Percentiles rank a stretch among this genome's conserved stretches.
These are phyloP conservation scores for Tursiops truncatus DNA, from an alignment of 2,113 vertebrate genomes.

Conservation along the genomic window DNA sequence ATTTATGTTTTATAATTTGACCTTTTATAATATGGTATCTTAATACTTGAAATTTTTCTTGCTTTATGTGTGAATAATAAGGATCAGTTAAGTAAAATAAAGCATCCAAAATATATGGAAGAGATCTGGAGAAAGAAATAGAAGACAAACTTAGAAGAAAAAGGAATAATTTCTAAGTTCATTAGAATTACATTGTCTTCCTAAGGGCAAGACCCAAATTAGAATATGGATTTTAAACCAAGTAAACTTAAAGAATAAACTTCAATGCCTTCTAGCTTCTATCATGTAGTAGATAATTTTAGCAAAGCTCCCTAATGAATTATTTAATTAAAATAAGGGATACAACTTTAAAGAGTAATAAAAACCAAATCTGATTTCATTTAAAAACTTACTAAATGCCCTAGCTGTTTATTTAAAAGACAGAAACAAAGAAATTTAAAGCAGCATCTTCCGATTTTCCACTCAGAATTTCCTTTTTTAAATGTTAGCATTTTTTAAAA, in stretches of 20 bases:
- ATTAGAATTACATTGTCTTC: not conserved
- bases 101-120: constrained; percentile 2
- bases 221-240: constrained; percentile 42
- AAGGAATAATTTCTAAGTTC: constrained; percentile 15
- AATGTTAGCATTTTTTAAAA: not conserved
- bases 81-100: constrained; percentile 37
- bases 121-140: not conserved
- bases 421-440: constrained; percentile 42
- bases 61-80: not conserved
- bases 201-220: constrained; percentile 29
- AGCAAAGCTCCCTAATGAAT: constrained; percentile 19
- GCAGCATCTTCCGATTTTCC: not conserved
- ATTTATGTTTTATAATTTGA: constrained; percentile 19
- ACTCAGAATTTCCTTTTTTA: constrained; percentile 3
- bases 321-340: constrained; percentile 45
- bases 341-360: not conserved
- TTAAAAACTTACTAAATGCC: constrained; percentile 19
- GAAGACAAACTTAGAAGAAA: not conserved
- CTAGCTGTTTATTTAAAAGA: not conserved
- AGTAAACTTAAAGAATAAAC: constrained; percentile 24
- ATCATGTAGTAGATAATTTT: not conserved
- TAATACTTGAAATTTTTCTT: not conserved
- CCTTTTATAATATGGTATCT: constrained; percentile 11
- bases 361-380: constrained; percentile 48
- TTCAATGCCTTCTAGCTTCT: not conserved